Base-by-base conservation (phyloP, 2,888 invertebrate genomes). In the Danaus chrysippus region DNA sequence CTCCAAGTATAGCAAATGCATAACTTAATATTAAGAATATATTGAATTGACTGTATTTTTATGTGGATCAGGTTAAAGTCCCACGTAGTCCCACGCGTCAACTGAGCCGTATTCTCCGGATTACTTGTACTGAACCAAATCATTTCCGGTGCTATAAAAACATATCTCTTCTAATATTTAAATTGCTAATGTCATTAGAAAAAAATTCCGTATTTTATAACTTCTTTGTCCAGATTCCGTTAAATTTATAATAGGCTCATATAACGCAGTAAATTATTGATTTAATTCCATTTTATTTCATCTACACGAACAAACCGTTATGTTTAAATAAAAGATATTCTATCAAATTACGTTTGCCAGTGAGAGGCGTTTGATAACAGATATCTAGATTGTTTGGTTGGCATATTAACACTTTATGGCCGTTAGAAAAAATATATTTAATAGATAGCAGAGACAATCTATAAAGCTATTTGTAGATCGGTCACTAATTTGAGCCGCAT, bases 91-190 rank as follows among this genome's bases (percentile, higher is more conserved):
- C 49, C 49, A 49, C 49, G n/a, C 49, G 17, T 17, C 10, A 10
- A 17, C 2, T 65, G 64, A 61, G 62, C 61, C 43, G 17, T 61
- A 61, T 75, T 72, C 76, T 75, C 73, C 78, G 78, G 82, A 84
- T 82, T 81, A 83, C 77, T 76, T 73, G 79, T 79, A 82, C 83
- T 82, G 81, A 70, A 73, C 78, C 77, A 84, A 77, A 80, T 84
- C 84, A 82, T 80, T 79, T 86, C 86, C 85, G 83, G 85, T 84
- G 84, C 77, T 75, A 78, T 84, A 84, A 83, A 82, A 75, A 64
- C 49, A 54, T 62, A 68, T 63, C 62, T 66, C 66, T 68, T 56
- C 62, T 58, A 17, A 41, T 58, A 67, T 61, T 54, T 57, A 61
- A 59, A 61, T 44, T 49, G 43, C 42, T 57, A 19, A 23, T 42